These are phyloP conservation scores for Apomyelois bistriatella DNA, from an alignment of 2,888 invertebrate genomes.

Conservation along the genomic window DNA sequence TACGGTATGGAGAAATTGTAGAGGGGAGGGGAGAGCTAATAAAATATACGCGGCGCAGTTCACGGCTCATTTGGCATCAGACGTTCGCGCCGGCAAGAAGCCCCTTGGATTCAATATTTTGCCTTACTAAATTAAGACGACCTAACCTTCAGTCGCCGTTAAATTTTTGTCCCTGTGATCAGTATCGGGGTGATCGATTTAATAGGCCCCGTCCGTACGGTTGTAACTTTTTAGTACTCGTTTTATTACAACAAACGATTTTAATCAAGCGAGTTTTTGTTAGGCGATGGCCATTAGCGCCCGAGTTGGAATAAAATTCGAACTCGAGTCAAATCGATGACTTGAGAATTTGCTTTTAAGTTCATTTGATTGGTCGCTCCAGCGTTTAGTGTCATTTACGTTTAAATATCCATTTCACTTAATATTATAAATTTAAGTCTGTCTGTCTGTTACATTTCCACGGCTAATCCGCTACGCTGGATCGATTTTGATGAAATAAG, in stretches of 20 bases:
- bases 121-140: conserved; percentile 59
- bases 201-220: conserved; percentile 68
- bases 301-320: conserved; percentile 66
- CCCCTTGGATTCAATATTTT: conserved; percentile 56
- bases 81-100: conserved; percentile 39
- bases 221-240: conserved; percentile 76
- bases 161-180: conserved; percentile 71
- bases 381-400: conserved; percentile 40
- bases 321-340: conserved; percentile 64
- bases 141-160: conserved; percentile 56
- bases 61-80: conserved; percentile 60
- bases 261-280: conserved; percentile 79
- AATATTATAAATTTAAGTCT: too few species aligned
- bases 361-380: conserved; percentile 61
- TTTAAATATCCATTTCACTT: too few species aligned
- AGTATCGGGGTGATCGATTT: conserved; percentile 74
- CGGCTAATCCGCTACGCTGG: too few species aligned
- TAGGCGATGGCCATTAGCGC: conserved; percentile 70
- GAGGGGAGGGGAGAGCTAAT: conserved; percentile 38
- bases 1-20: conserved; percentile 21
- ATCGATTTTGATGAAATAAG: too few species aligned
- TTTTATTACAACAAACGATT: conserved; percentile 80
- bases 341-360: conserved; percentile 69
- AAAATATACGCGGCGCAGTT: conserved; percentile 58
- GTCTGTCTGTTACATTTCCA: too few species aligned